Evolutionary conservation across 2,888 invertebrate species (phyloP).

Genomic region (Netelia fuscicornis): DNA sequence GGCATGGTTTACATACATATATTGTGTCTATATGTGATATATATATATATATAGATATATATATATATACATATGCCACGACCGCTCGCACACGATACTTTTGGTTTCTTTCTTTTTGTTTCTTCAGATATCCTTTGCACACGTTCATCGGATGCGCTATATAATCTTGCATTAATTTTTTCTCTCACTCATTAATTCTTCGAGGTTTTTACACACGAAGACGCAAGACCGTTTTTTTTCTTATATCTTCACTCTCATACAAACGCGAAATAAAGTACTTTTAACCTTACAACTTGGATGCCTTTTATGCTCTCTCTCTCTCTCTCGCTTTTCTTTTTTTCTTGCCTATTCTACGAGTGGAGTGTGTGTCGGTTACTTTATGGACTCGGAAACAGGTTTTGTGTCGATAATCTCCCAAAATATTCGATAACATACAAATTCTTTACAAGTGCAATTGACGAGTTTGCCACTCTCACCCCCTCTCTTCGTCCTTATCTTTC

Average conservation of each 20-base stretch:
- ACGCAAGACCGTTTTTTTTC: slow-evolving; percentile 26
- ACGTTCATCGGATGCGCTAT: background rate
- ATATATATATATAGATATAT: slow-evolving; percentile 56
- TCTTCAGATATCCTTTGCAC: slow-evolving; percentile 16
- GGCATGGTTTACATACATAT: slow-evolving; percentile 44
- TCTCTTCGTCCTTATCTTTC: slow-evolving; percentile 48
- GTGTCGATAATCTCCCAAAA: slow-evolving; percentile 44
- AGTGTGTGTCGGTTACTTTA: slow-evolving; percentile 41
- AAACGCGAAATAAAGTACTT: slow-evolving; percentile 61
- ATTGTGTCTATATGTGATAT: slow-evolving; percentile 33
- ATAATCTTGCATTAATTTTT: background rate
- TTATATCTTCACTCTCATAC: slow-evolving; percentile 35
- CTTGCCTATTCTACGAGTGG: slow-evolving; percentile 46
- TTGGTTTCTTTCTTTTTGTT: slow-evolving; percentile 13
- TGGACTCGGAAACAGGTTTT: slow-evolving; percentile 42
- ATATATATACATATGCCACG: slow-evolving; percentile 64
- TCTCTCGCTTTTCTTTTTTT: slow-evolving; percentile 1
- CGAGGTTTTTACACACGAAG: slow-evolving; percentile 20
- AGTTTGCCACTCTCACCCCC: slow-evolving; percentile 43
- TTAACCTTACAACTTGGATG: slow-evolving; percentile 36
- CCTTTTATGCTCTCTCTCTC: background rate
- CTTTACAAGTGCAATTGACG: slow-evolving; percentile 70
- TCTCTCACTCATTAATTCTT: slow-evolving; percentile 2
- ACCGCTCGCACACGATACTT: slow-evolving; percentile 63
- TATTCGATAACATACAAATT: slow-evolving; percentile 67